Evolutionary conservation across 30 jellyfish, hydroid and myxozoan genomes (phyloP), one percentile per base, ranked within the genome.

Genomic region (Aurelia aurita): DNA sequence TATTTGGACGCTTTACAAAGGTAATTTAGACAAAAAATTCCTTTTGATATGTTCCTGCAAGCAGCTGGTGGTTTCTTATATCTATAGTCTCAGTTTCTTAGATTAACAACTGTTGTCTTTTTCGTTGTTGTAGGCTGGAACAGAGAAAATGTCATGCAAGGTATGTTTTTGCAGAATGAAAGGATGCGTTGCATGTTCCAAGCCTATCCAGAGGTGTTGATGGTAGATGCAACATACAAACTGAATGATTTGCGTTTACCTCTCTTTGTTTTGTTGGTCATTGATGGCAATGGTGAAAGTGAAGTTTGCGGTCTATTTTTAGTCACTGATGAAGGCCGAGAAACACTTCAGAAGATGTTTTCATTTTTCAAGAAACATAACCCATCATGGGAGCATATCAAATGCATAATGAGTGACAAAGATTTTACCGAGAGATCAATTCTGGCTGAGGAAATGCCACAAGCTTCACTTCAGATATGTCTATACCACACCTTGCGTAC

Each of bases 221-320:
- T 83, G 34, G 78, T 82, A 12, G 89, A 83, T 59, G 93, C 93
- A n/a, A 83, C 93, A 58, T 71, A 83, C 51, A 55, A 61, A 45
- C 73, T 83, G 79, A 69, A 46, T 44, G 75, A 83, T 27, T 65
- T 83, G 15, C 61, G 75, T 14, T 57, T 79, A 7, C 83, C 90
- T 2, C 68, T 79, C n/a, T 79, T 13, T 79, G 31, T 79, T 28
- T 21, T 79, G 51, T 58, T 84, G 27, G 93, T 84, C 55, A 72
- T 62, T 5, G 93, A 84, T 59, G 82, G 88, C 20, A 32, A 62
- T 32, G 93, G 93, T 18, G 65, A 25, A 35, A 84, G 88, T 51
- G 93, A 84, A 59, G 74, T 84, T 18, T 20, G 58, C 9, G 88
- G 93, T 2, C 43, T 70, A 6, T n/a, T 22, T 47, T 43, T 84